Conservation (phyloP, 1,140 invertebrate genomes). For the Whitmania pigra region DNA sequence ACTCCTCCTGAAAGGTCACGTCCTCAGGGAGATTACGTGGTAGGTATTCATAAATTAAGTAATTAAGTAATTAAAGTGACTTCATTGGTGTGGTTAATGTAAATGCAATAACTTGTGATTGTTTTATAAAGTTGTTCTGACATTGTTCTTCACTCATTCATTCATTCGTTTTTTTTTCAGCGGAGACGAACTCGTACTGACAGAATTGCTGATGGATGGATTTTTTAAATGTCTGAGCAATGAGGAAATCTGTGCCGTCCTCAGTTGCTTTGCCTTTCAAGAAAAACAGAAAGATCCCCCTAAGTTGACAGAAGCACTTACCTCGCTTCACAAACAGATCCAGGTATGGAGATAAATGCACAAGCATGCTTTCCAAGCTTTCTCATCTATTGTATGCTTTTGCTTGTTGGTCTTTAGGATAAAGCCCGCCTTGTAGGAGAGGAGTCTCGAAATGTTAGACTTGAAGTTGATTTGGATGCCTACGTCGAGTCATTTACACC, state of each 20-base stretch:
- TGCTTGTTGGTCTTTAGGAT: no score
- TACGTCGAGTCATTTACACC: constrained; percentile 9
- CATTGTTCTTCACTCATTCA: no score
- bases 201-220: constrained; percentile 95
- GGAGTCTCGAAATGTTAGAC: background rate
- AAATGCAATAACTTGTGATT: no score
- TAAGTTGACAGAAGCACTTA: constrained; percentile 70
- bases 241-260: constrained; percentile 68
- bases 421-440: no score
- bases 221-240: constrained; percentile 77
- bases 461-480: constrained; percentile 2
- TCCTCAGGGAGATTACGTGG: constrained; percentile 80
- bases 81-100: no score
- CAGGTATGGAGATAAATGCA: background rate
- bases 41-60: no score
- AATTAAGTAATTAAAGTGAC: no score
- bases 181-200: constrained; percentile 90
- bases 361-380: no score
- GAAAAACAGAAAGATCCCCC: constrained; percentile 71
- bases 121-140: no score
- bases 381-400: no score
- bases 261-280: constrained; percentile 95
- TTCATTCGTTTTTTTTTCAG: constrained; percentile 41
- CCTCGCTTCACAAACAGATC: constrained; percentile 44
- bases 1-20: constrained; percentile 90